A percentile compares a stretch with the other conserved stretches of the same genome.
These are phyloP conservation scores for Ptychochromis oligacanthus DNA, from an alignment of 2,113 vertebrate genomes.

Conservation along the genomic window DNA sequence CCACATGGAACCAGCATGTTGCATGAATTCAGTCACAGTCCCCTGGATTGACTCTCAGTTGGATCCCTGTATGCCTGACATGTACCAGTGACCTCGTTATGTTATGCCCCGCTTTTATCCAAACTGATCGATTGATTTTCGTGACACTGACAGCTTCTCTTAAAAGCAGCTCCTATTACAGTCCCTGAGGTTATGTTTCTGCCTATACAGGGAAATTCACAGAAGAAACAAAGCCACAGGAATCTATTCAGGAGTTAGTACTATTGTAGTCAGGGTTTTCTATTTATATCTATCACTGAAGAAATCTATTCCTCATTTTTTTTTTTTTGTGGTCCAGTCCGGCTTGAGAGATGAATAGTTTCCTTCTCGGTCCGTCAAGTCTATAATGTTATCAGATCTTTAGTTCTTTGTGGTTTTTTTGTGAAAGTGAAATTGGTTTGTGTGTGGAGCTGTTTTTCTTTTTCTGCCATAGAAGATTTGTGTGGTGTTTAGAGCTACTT, in stretches of 20 bases:
- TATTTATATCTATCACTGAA: conserved; percentile 21
- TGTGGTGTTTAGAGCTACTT: neutral
- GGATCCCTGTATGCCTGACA: neutral
- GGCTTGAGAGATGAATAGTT: neutral
- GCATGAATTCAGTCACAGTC: neutral
- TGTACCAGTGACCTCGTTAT: conserved; percentile 29
- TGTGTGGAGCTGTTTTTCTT: neutral
- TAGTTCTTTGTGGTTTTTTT: conserved; percentile 10
- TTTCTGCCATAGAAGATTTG: conserved; percentile 12
- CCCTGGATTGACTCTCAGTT: neutral
- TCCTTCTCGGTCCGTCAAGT: conserved; percentile 1
- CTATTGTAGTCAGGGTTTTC: conserved; percentile 20
- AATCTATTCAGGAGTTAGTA: conserved; percentile 15
- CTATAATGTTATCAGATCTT: conserved; percentile 30
- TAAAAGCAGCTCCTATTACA: conserved; percentile 16
- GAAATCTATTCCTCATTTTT: neutral
- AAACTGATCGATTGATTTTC: conserved; percentile 36
- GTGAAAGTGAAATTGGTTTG: neutral
- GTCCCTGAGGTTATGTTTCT: neutral
- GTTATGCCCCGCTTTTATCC: conserved; percentile 43
- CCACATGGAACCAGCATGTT: neutral
- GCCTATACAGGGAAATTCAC: conserved; percentile 12
- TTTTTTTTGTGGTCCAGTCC: neutral
- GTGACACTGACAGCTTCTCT: neutral
- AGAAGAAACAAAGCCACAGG: neutral